Conservation (phyloP, 2,797 vertebrate species). For the Mus spretus region DNA sequence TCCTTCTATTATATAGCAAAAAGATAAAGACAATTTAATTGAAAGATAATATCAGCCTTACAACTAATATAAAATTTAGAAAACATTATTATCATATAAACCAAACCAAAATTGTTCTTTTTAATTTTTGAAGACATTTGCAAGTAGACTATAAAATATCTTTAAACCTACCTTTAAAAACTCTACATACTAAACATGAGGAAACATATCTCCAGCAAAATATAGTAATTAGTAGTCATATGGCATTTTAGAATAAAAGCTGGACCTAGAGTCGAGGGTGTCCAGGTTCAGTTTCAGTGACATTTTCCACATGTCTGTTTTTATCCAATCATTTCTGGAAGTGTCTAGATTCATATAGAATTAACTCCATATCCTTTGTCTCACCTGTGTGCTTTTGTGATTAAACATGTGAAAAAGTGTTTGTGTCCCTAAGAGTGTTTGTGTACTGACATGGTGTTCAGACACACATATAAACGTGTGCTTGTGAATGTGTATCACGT, state of each 20-base stretch:
- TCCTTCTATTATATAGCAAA: not conserved
- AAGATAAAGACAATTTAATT: conserved; percentile 46
- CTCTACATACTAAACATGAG: not conserved
- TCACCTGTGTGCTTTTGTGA: not conserved
- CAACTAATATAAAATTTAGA: conserved; percentile 5
- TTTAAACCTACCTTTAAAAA: not conserved
- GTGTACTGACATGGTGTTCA: not conserved
- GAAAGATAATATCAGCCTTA: conserved; percentile 38
- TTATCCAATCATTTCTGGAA: not conserved
- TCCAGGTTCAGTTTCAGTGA: not conserved
- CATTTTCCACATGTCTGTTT: not conserved
- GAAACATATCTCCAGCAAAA: not conserved
- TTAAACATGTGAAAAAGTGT: not conserved
- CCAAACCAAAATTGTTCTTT: conserved; percentile 27
- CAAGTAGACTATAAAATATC: conserved; percentile 15
- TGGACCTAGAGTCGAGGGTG: not conserved
- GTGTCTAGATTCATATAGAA: not conserved
- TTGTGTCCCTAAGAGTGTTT: not conserved
- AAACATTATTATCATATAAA: conserved; percentile 53
- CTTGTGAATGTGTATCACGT: not conserved
- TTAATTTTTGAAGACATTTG: conserved; percentile 7
- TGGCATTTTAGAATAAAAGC: not conserved
- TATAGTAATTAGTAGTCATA: not conserved
- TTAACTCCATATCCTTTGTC: not conserved
- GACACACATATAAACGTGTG: not conserved